phyloP scores from a whole-genome alignment of 2,113 vertebrate genomes.

The Cryptomyrus ogoouensis region DNA sequence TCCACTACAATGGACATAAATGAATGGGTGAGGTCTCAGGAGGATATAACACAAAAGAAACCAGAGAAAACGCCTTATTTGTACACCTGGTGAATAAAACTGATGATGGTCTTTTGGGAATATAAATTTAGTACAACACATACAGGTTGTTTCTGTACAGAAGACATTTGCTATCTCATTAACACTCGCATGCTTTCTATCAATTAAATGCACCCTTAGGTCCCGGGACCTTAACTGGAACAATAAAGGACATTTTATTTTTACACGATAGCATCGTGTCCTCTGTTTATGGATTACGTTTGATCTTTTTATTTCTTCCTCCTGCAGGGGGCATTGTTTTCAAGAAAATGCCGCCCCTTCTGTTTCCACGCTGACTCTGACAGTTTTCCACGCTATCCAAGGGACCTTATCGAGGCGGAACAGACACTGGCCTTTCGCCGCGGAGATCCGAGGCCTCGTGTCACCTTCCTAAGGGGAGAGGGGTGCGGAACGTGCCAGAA shows the following conservation, averaged over 20 bases:
- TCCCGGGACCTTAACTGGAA: not conserved
- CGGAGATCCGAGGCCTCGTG: conserved; percentile 2
- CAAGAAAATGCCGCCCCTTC: not conserved
- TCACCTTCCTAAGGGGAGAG: not conserved
- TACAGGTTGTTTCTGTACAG: not conserved
- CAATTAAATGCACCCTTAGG: not conserved
- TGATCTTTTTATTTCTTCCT: not conserved
- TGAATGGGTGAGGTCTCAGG: no score
- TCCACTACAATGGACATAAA: no score
- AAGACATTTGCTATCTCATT: not conserved
- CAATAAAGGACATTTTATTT: not conserved
- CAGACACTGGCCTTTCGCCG: conserved; percentile 14
- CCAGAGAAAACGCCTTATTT: not conserved
- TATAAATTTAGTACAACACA: not conserved
- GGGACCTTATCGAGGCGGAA: conserved; percentile 14
- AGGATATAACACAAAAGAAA: not conserved
- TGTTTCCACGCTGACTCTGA: not conserved
- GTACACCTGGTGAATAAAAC: not conserved
- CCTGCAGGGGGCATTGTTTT: conserved; percentile 11
- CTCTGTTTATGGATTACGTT: not conserved
- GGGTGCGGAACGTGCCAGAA: not conserved
- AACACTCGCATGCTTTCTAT: not conserved
- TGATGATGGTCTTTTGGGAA: not conserved
- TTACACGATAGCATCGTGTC: not conserved
- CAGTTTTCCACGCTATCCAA: conserved; percentile 1